Conservation (phyloP, 2,797 vertebrate species). For the Semotilus atromaculatus region DNA sequence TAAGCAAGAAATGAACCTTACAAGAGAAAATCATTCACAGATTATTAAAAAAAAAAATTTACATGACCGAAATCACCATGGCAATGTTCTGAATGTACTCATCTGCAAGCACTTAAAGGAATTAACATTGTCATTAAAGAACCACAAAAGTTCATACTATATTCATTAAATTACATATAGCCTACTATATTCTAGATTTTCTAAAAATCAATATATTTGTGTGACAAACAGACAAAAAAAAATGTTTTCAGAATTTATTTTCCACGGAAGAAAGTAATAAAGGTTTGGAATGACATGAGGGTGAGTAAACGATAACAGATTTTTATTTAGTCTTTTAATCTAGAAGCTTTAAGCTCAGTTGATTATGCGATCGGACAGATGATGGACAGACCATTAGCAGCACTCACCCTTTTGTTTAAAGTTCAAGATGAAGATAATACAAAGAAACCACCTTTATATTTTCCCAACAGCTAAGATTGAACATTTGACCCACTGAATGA, state of each 20-base stretch:
- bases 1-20: background rate
- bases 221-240: background rate
- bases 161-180: background rate
- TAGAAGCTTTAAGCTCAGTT: background rate
- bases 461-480: background rate
- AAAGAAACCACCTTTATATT: background rate
- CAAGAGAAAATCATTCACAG: background rate
- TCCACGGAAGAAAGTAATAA: background rate
- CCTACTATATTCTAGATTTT: background rate
- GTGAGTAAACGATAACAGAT: background rate
- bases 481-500: constrained; percentile 1
- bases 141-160: background rate
- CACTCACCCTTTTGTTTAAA: constrained; percentile 13
- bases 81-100: background rate
- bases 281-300: too few relatives aligned
- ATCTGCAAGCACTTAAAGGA: background rate
- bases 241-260: background rate
- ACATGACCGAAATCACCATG: background rate
- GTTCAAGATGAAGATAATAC: background rate
- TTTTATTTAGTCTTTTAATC: background rate
- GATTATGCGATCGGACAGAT: background rate
- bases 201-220: background rate
- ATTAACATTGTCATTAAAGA: background rate
- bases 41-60: background rate
- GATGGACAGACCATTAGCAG: constrained; percentile 8